phyloP scores from a whole-genome alignment of 2,888 invertebrate species.

The Laspeyria flexula region DNA sequence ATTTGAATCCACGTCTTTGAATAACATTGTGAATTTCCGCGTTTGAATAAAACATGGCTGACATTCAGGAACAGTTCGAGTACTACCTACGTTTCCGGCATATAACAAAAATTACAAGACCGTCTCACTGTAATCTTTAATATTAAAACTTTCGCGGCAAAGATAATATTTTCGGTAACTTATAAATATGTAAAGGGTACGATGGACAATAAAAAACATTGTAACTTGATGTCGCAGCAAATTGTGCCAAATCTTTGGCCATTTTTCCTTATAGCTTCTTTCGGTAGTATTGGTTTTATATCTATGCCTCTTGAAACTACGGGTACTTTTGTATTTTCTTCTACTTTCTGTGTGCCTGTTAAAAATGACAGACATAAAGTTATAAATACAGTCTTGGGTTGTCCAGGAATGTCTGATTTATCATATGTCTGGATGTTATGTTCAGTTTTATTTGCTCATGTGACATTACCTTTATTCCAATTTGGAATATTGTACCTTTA shows the following conservation, averaged over 20 bases:
- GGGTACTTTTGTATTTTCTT: conserved; percentile 6
- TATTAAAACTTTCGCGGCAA: conserved; percentile 34
- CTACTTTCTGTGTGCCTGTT: conserved; percentile 23
- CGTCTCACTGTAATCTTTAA: conserved; percentile 24
- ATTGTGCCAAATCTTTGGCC: conserved; percentile 35
- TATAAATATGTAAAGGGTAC: conserved; percentile 45
- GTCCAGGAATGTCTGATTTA: conserved; percentile 26
- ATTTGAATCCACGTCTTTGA: neutral
- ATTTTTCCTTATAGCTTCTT: conserved; percentile 37
- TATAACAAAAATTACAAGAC: conserved; percentile 17
- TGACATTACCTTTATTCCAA: neutral
- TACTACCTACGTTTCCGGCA: conserved; percentile 6
- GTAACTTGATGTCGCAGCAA: conserved; percentile 40
- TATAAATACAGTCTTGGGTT: conserved; percentile 5
- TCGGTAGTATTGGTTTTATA: conserved; percentile 31
- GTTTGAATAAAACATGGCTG: conserved; percentile 27
- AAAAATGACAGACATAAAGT: conserved; percentile 26
- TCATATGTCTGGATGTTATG: conserved; percentile 7
- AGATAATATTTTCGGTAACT: conserved; percentile 30
- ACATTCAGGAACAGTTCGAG: conserved; percentile 2
- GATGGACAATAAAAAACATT: conserved; percentile 38
- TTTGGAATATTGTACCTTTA: neutral
- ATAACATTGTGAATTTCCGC: conserved; percentile 10
- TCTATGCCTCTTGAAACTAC: conserved; percentile 18
- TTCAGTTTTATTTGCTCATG: neutral